Conservation (phyloP, 2,888 invertebrate genomes). For the Sinodicranocentrus sp. region DNA sequence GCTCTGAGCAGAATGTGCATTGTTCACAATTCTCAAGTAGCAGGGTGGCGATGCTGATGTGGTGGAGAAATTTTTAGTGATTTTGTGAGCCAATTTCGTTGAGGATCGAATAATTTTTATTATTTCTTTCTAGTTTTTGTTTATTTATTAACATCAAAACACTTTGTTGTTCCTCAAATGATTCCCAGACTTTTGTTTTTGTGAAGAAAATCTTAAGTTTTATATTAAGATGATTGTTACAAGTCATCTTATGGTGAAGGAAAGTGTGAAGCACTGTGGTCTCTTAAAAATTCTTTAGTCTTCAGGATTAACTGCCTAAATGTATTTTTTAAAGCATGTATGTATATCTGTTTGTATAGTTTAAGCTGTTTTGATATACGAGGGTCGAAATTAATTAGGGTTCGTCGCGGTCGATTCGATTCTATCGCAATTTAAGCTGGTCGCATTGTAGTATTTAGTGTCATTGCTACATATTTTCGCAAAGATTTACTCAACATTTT, state of each 20-base stretch:
- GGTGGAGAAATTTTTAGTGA: constrained; percentile 17
- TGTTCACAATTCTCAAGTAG: neutral
- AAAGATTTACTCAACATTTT: constrained; percentile 7
- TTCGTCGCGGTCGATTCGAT: constrained; percentile 29
- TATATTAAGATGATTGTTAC: constrained; percentile 18
- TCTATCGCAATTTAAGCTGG: neutral
- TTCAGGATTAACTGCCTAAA: constrained; percentile 19
- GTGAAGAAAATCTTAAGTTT: too few relatives aligned
- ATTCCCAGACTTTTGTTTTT: too few relatives aligned
- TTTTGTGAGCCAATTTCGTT: constrained; percentile 1
- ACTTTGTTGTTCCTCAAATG: neutral
- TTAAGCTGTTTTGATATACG: constrained; percentile 10
- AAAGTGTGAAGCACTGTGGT: constrained; percentile 32
- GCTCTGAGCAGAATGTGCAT: neutral
- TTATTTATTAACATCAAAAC: too few relatives aligned
- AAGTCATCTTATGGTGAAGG: constrained; percentile 27
- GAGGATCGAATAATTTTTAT: constrained; percentile 4
- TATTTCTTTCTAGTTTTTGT: too few relatives aligned
- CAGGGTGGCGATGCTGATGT: constrained; percentile 33
- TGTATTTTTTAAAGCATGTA: neutral
- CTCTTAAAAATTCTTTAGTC: constrained; percentile 21
- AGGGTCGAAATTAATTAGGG: constrained; percentile 35
- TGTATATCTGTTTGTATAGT: constrained; percentile 10
- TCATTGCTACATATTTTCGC: constrained; percentile 23
- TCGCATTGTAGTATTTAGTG: constrained; percentile 18